Conservation (phyloP, 1,140 invertebrate genomes). For the Arctopsyche grandis region DNA sequence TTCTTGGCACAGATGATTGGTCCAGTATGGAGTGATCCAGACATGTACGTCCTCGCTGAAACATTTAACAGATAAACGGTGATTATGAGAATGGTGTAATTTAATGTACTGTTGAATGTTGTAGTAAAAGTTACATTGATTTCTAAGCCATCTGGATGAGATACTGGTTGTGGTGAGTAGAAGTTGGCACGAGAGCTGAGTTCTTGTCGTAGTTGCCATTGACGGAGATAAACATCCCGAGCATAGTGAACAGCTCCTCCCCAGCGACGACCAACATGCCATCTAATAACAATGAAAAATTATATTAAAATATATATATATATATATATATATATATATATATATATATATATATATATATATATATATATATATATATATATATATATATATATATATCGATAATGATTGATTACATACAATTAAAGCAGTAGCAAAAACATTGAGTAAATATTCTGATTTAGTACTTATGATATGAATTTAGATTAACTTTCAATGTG, state of each 20-base stretch:
- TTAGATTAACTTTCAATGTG: too few species aligned
- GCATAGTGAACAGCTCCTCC: conserved; percentile 52
- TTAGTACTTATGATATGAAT: too few species aligned
- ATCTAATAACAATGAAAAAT: conserved; percentile 34
- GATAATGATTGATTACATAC: too few species aligned
- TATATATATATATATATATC: too few species aligned
- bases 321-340: neutral
- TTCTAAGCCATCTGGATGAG: conserved; percentile 34
- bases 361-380: neutral
- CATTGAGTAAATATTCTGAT: too few species aligned
- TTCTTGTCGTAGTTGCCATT: conserved; percentile 52
- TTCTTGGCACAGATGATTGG: conserved; percentile 53
- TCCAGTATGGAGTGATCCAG: conserved; percentile 53
- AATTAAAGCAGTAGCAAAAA: too few species aligned
- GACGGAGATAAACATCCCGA: conserved; percentile 52
- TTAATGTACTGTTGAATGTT: neutral
- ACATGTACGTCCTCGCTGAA: conserved; percentile 52
- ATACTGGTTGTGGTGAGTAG: conserved; percentile 49
- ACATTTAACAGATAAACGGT: conserved; percentile 21
- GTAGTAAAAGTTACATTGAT: conserved; percentile 20
- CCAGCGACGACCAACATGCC: conserved; percentile 52
- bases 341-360: neutral
- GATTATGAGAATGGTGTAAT: neutral
- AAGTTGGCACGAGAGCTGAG: conserved; percentile 50
- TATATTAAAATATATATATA: conserved; percentile 5